A percentile compares a stretch with the other conserved stretches of the same genome.
These are phyloP conservation scores for Porites evermanni DNA, from an alignment of 92 coral and sea anemone genomes.

Conservation along the genomic window DNA sequence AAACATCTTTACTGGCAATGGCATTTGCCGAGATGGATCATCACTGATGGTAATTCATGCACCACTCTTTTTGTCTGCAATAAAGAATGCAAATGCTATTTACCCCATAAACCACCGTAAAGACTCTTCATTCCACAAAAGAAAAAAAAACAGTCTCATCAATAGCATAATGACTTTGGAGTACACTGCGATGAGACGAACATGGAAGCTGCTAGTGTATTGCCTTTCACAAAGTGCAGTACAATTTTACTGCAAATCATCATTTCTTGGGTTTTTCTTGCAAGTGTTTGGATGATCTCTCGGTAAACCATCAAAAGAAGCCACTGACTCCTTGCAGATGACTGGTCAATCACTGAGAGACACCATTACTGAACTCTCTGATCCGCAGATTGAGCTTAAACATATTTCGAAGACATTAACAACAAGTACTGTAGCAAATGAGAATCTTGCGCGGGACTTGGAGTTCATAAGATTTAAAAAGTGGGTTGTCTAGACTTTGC, in stretches of 20 bases:
- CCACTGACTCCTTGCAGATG: constrained; percentile 18
- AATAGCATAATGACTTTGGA: not conserved
- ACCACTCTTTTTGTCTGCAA: too few relatives aligned
- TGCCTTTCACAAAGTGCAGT: constrained; percentile 7
- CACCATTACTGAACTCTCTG: constrained; percentile 13
- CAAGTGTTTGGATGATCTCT: constrained; percentile 37
- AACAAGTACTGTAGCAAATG: not conserved
- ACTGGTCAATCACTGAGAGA: constrained; percentile 12
- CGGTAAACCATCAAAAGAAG: constrained; percentile 24
- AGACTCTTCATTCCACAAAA: too few relatives aligned
- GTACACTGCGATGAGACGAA: constrained; percentile 19
- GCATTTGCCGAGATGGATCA: too few relatives aligned
- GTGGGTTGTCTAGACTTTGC: constrained; percentile 59
- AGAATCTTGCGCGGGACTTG: constrained; percentile 36
- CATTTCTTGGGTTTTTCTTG: constrained; percentile 19
- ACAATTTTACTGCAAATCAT: constrained; percentile 33
- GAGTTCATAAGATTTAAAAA: constrained; percentile 16
- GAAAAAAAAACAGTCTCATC: too few relatives aligned
- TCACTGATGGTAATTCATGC: too few relatives aligned
- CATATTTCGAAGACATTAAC: constrained; percentile 28
- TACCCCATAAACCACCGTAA: too few relatives aligned
- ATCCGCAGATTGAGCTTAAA: not conserved
- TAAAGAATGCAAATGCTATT: too few relatives aligned
- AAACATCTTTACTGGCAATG: too few relatives aligned
- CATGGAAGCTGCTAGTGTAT: constrained; percentile 17